These are phyloP conservation scores for Sarcophaga peregrina DNA, from an alignment of 1,140 invertebrate genomes.

Conservation along the genomic window DNA sequence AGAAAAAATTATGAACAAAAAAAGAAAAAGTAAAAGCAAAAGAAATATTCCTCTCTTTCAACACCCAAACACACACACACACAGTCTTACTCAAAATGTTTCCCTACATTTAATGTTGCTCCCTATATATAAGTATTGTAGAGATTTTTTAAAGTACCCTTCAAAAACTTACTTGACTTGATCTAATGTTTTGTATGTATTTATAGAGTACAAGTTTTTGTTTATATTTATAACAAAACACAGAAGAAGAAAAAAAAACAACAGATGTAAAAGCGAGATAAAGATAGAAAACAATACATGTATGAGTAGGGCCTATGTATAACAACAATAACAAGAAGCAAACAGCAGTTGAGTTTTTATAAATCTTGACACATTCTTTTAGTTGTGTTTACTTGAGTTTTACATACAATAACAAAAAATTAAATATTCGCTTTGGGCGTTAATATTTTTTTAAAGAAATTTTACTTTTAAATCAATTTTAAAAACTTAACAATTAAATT, in stretches of 20 bases:
- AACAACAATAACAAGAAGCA: background rate
- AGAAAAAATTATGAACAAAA: no score
- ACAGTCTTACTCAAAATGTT: background rate
- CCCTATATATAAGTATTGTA: constrained; percentile 20
- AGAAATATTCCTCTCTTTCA: no score
- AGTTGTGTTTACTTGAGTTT: no score
- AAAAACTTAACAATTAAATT: no score
- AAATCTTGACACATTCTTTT: constrained; percentile 14
- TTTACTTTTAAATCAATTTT: background rate
- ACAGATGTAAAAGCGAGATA: background rate
- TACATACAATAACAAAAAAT: no score
- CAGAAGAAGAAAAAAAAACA: no score
- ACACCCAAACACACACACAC: no score
- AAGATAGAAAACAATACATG: background rate
- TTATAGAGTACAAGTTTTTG: background rate
- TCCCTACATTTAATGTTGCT: background rate
- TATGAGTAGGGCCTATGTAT: background rate
- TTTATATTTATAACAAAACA: background rate
- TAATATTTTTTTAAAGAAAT: background rate
- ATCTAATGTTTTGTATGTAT: background rate
- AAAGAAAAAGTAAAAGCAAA: no score
- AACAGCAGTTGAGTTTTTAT: background rate
- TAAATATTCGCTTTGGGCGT: no score
- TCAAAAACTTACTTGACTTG: constrained; percentile 14
- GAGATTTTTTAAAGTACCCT: background rate